phyloP scores from a whole-genome alignment of 2,888 invertebrate species.

The Tachystola acroxantha region DNA sequence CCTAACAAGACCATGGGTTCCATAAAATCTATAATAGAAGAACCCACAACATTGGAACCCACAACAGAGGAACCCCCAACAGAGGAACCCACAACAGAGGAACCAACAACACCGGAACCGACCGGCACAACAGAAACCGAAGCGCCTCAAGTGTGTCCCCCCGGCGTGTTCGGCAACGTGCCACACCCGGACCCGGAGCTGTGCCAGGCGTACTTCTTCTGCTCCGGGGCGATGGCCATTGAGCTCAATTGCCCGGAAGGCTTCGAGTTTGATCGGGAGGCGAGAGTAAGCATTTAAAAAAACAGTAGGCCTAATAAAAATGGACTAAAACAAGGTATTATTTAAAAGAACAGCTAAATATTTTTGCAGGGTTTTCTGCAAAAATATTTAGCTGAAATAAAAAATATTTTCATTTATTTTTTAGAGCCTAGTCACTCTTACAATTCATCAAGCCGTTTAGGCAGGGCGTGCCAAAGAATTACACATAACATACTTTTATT shows the following conservation, averaged over 20 bases:
- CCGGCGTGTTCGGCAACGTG: constrained; percentile 23
- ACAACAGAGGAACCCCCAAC: constrained; percentile 3
- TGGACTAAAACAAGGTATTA: too few relatives aligned
- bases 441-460: too few relatives aligned
- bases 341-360: too few relatives aligned
- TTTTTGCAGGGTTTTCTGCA: too few relatives aligned
- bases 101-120: constrained; percentile 6
- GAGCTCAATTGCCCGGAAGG: constrained; percentile 22
- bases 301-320: too few relatives aligned
- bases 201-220: constrained; percentile 31
- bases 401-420: too few relatives aligned
- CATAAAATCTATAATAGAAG: background rate
- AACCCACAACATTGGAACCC: background rate
- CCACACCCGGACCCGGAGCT: constrained; percentile 20
- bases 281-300: constrained; percentile 24
- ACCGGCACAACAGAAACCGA: constrained; percentile 7
- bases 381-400: too few relatives aligned
- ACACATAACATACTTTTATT: too few relatives aligned
- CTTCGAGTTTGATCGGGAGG: constrained; percentile 25
- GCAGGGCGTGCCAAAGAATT: too few relatives aligned
- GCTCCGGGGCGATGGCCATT: constrained; percentile 21
- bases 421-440: too few relatives aligned
- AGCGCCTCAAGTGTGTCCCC: constrained; percentile 8
- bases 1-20: background rate
- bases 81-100: background rate